Conservation (phyloP, 1,140 invertebrate species). For the Pseudachorutes palmiensis region DNA sequence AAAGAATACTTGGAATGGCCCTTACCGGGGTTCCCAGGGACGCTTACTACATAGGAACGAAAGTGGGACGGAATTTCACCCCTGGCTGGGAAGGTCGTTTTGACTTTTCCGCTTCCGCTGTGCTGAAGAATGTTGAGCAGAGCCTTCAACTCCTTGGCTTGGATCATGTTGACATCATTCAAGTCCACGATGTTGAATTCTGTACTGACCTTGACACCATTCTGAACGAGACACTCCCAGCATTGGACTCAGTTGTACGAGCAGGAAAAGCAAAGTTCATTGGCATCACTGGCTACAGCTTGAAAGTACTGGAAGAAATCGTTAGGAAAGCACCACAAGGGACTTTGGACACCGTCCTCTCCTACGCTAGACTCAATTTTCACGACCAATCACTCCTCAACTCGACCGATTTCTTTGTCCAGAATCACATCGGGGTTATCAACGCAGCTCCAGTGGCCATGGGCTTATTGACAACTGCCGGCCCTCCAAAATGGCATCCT, state of each 20-base stretch:
- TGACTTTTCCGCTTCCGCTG: slow-evolving; percentile 72
- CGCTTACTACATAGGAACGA: slow-evolving; percentile 85
- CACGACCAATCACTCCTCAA: slow-evolving; percentile 66
- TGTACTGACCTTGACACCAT: slow-evolving; percentile 66
- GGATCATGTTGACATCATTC: slow-evolving; percentile 80
- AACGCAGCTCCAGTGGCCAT: slow-evolving; percentile 71
- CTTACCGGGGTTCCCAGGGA: slow-evolving; percentile 66
- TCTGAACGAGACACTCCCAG: slow-evolving; percentile 54
- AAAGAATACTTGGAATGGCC: slow-evolving; percentile 72
- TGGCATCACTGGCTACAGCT: slow-evolving; percentile 78
- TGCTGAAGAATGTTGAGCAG: slow-evolving; percentile 62
- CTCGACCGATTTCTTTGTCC: slow-evolving; percentile 67
- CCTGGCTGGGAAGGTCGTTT: slow-evolving; percentile 66
- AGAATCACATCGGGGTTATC: slow-evolving; percentile 65
- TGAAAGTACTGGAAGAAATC: slow-evolving; percentile 63
- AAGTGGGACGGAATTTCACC: slow-evolving; percentile 70
- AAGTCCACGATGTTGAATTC: slow-evolving; percentile 86
- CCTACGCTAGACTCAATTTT: slow-evolving; percentile 69
- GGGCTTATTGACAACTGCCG: slow-evolving; percentile 68
- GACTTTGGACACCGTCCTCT: slow-evolving; percentile 60
- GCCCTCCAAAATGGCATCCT: slow-evolving; percentile 75
- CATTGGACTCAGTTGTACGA: slow-evolving; percentile 44
- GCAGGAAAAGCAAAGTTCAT: slow-evolving; percentile 72
- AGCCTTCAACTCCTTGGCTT: slow-evolving; percentile 66
- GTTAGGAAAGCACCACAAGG: slow-evolving; percentile 52